Conservation (phyloP, 2,888 invertebrate species). For the Meteorus colon region DNA sequence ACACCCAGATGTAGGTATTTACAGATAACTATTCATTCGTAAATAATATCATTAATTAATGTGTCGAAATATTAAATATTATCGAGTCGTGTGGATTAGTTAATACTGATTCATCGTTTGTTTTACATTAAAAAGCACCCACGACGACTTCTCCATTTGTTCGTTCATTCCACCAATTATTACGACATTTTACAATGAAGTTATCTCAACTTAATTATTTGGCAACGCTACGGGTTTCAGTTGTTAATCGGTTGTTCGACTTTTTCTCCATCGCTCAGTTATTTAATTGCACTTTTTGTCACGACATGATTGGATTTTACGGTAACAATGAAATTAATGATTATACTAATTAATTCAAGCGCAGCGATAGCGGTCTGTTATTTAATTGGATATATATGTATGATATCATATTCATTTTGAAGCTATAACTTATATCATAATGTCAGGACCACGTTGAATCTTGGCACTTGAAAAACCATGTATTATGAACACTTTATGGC, state of each 20-base stretch:
- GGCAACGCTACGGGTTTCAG: conserved; percentile 53
- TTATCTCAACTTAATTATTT: conserved; percentile 54
- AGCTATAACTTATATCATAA: neutral
- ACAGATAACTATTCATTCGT: conserved; percentile 23
- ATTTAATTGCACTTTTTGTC: conserved; percentile 59
- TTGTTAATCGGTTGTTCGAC: conserved; percentile 42
- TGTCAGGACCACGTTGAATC: neutral
- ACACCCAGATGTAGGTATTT: conserved; percentile 19
- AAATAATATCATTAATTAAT: conserved; percentile 24
- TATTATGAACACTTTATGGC: conserved; percentile 22
- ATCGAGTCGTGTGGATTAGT: conserved; percentile 36
- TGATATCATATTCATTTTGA: neutral
- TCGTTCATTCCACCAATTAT: conserved; percentile 27
- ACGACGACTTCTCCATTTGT: conserved; percentile 24
- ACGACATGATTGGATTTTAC: conserved; percentile 46
- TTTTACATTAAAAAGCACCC: conserved; percentile 40
- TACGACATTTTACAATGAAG: conserved; percentile 23
- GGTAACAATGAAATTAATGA: conserved; percentile 12
- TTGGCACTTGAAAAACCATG: conserved; percentile 32
- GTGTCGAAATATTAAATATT: conserved; percentile 30
- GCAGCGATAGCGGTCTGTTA: neutral
- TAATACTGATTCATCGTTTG: conserved; percentile 42
- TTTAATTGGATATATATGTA: neutral
- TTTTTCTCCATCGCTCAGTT: conserved; percentile 36
- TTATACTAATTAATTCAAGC: conserved; percentile 18